A percentile compares a stretch with the other conserved stretches of the same genome.
Conservation (phyloP, 2,113 vertebrate species). For the Falco punctatus region DNA sequence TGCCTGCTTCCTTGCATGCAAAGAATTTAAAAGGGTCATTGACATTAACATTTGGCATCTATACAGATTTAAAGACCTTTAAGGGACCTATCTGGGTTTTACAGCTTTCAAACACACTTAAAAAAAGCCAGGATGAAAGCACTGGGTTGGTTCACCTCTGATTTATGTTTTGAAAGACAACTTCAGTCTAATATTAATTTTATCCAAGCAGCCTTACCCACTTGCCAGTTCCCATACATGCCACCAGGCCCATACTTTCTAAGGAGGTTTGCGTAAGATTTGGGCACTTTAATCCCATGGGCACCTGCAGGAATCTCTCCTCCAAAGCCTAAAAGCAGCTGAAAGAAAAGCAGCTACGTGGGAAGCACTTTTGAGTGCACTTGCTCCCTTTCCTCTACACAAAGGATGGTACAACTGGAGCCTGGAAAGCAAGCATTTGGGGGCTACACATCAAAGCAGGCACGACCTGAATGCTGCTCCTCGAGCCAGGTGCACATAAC, state of each 20-base stretch:
- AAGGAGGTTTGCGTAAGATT: neutral
- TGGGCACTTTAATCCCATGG: neutral
- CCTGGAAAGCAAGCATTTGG: neutral
- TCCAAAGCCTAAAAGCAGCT: neutral
- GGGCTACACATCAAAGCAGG: neutral
- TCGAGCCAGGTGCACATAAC: neutral
- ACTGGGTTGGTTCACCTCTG: neutral
- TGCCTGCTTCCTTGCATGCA: neutral
- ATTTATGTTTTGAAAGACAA: neutral
- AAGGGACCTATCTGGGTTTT: neutral
- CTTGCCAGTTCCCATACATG: neutral
- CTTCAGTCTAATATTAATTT: neutral
- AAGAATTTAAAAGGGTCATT: neutral
- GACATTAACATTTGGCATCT: accelerated
- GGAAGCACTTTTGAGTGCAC: neutral
- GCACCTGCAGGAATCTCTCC: neutral
- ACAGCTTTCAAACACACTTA: neutral
- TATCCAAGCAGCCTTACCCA: neutral
- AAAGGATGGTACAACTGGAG: neutral
- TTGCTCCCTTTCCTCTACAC: neutral
- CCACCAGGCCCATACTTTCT: neutral
- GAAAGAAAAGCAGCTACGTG: neutral
- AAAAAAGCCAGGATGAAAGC: neutral
- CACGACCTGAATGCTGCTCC: neutral
- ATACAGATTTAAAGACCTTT: neutral